Evolutionary conservation across 2,797 vertebrate species (phyloP).

Genomic region (Sparidentex hasta): DNA sequence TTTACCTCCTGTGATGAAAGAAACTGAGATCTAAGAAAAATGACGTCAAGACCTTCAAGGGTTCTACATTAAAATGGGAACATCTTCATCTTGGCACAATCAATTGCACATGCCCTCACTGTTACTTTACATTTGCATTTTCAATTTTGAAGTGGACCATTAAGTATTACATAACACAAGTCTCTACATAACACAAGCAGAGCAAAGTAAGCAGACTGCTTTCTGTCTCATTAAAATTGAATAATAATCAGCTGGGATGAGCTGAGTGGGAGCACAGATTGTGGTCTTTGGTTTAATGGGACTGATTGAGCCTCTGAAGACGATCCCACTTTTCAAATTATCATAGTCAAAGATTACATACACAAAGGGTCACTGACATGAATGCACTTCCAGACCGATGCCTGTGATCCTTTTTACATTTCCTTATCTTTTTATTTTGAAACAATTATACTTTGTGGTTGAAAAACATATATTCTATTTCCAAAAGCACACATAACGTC

Average conservation of each 20-base stretch:
- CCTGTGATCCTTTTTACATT: conserved; percentile 22
- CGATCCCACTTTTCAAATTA: conserved; percentile 36
- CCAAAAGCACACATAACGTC: too few species aligned
- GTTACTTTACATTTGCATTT: too few species aligned
- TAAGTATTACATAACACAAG: background rate
- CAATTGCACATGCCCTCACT: too few species aligned
- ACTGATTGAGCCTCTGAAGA: conserved; percentile 19
- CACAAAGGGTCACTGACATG: conserved; percentile 29
- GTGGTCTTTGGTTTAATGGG: conserved; percentile 7
- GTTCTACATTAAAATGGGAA: background rate
- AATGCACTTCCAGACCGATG: background rate
- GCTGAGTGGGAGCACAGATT: conserved; percentile 2
- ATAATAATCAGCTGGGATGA: background rate
- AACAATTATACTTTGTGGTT: too few species aligned
- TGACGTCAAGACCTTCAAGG: background rate
- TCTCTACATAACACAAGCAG: too few species aligned
- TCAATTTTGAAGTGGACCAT: background rate
- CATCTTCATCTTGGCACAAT: background rate
- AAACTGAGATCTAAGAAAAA: background rate
- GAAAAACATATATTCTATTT: too few species aligned
- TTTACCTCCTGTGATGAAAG: conserved; percentile 83
- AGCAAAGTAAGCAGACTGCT: background rate
- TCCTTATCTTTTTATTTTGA: background rate
- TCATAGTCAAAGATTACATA: conserved; percentile 42
- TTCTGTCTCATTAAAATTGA: background rate